Evolutionary conservation across 2,888 invertebrate species (phyloP), one percentile per base, ranked within the genome.

Genomic region (Strigamia transsilvanica): DNA sequence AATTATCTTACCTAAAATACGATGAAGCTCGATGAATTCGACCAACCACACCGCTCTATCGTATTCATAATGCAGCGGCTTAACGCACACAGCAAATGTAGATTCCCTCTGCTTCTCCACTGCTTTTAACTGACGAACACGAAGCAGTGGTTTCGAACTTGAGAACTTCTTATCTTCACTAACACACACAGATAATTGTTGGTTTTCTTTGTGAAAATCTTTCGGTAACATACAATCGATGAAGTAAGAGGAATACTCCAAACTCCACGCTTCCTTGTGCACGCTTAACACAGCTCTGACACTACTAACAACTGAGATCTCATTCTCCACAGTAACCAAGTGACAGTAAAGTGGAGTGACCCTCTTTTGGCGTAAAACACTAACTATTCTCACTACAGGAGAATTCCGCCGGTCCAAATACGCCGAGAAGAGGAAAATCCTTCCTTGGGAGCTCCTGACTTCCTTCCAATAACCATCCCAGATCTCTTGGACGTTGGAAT

Each of bases 1-100:
- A n/a, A n/a, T n/a, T n/a, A n/a, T 86, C n/a, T 87, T 89, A 0
- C 90, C 90, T 15, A 81, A 15, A 83, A 89, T 84, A 2, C 87
- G 86, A 83, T 90, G 88, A 84, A 90, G 87, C 84, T 90, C 90
- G 46, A 90, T 86, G 83, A 89, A 90, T 84, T 90, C 90, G 2
- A 88, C 88, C 32, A 90, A 83, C n/a, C 89, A 88, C 18, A 89
- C 84, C 1, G 88, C 88, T 83, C 88, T 85, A 82, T 87, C 86
- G 85, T 88, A 90, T 78, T 87, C 85, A 66, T 87, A 86, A 84
- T 89, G 89, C 42, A 90, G 79, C 0, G 90, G 89, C 15, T 88
- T 86, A 15, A 82, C 89, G 85, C 21, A 90, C 86, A 73, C 90
- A 84, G 85, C 84, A 79, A 86, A 80, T 13, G 12, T 27, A 34